These are phyloP conservation scores for Polyommatus iphigenia DNA, from an alignment of 2,888 invertebrate genomes.

Conservation along the genomic window DNA sequence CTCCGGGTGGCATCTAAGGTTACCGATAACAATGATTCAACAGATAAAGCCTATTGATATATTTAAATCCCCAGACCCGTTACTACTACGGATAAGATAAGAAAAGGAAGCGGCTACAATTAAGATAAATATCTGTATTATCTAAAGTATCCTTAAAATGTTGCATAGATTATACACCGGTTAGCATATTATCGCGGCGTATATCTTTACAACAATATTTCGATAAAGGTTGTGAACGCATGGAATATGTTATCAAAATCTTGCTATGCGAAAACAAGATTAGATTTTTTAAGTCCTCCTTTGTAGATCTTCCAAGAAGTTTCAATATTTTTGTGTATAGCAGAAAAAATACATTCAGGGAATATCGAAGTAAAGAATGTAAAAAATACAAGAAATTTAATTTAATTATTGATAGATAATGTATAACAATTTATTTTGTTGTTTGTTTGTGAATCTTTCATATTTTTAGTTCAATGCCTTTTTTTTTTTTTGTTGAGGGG, in stretches of 20 bases:
- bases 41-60: constrained; percentile 4
- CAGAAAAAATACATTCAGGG: too few relatives aligned
- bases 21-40: constrained; percentile 4
- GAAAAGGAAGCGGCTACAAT: constrained; percentile 16
- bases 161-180: constrained; percentile 1
- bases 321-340: too few relatives aligned
- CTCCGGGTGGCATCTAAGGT: constrained; percentile 1
- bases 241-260: neutral
- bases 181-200: constrained; percentile 3
- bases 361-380: too few relatives aligned
- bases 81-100: constrained; percentile 6
- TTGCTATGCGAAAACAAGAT: neutral
- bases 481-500: too few relatives aligned
- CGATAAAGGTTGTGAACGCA: constrained; percentile 7
- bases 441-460: too few relatives aligned
- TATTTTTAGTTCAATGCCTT: neutral
- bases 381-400: too few relatives aligned
- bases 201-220: constrained; percentile 21
- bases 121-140: constrained; percentile 16
- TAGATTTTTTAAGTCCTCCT: neutral
- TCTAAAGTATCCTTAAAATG: constrained; percentile 22
- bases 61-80: constrained; percentile 10
- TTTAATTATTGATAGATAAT: too few relatives aligned
- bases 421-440: too few relatives aligned
- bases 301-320: neutral